Conservation (phyloP, 2,888 invertebrate species). For the Brachypalpus laphriformis region DNA sequence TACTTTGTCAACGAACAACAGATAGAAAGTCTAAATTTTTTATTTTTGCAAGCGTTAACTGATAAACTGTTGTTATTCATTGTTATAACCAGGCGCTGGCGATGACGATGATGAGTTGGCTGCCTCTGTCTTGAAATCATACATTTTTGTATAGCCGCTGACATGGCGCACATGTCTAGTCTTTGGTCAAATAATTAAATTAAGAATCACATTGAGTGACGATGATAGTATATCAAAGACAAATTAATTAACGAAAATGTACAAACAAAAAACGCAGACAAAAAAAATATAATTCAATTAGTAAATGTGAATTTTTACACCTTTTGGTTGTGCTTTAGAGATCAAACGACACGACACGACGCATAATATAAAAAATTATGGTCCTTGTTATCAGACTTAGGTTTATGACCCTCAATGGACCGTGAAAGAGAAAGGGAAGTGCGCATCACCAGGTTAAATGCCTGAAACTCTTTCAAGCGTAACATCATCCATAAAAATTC, state of each 20-base stretch:
- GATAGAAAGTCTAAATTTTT: conserved; percentile 22
- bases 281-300: conserved; percentile 32
- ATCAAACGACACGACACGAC: background rate
- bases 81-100: background rate
- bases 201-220: conserved; percentile 22
- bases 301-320: conserved; percentile 28
- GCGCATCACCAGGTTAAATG: too few relatives aligned
- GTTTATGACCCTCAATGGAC: conserved; percentile 3
- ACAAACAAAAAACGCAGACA: background rate
- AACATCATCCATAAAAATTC: background rate
- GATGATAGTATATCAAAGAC: conserved; percentile 1
- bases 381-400: conserved; percentile 11
- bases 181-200: conserved; percentile 28
- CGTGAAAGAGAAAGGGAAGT: conserved; percentile 38
- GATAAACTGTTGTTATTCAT: conserved; percentile 45
- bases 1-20: conserved; percentile 28
- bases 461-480: background rate
- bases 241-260: conserved; percentile 18
- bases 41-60: conserved; percentile 14
- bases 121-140: too few relatives aligned
- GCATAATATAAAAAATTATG: conserved; percentile 13
- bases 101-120: background rate
- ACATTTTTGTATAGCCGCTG: background rate
- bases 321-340: conserved; percentile 11
- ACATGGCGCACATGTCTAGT: background rate